Conservation (phyloP, 2,797 vertebrate genomes). For the Phoebastria nigripes region DNA sequence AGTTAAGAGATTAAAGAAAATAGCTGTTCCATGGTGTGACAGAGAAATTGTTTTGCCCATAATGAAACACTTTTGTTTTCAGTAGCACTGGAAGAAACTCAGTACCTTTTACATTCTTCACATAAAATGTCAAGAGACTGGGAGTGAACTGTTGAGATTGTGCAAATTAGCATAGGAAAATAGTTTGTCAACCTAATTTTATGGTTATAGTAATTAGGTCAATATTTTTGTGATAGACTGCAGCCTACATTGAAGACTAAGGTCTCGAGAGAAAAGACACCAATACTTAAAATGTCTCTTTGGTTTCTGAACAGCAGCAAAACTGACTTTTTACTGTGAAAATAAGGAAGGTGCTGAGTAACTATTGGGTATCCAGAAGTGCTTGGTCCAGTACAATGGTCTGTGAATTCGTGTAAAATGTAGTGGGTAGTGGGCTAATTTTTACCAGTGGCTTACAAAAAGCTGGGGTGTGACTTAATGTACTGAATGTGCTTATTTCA, state of each 20-base stretch:
- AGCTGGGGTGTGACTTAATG: not conserved
- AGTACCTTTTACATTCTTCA: not conserved
- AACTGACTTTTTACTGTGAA: not conserved
- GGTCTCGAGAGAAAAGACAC: not conserved
- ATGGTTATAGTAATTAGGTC: not conserved
- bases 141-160: not conserved
- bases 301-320: not conserved
- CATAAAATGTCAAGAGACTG: not conserved
- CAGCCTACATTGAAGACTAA: not conserved
- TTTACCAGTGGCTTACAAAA: not conserved
- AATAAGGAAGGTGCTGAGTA: not conserved
- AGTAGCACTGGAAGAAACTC: not conserved
- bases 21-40: not conserved
- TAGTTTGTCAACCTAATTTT: not conserved
- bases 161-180: not conserved
- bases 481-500: rapidly evolving
- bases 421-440: not conserved
- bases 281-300: not conserved
- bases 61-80: not conserved
- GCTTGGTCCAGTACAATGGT: rapidly evolving
- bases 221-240: not conserved
- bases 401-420: not conserved
- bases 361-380: not conserved
- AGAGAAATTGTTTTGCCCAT: not conserved
- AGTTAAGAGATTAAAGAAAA: not conserved